These are phyloP conservation scores for Drosophila nr. medialis DNA, from an alignment of 2,888 invertebrate species.

Conservation along the genomic window DNA sequence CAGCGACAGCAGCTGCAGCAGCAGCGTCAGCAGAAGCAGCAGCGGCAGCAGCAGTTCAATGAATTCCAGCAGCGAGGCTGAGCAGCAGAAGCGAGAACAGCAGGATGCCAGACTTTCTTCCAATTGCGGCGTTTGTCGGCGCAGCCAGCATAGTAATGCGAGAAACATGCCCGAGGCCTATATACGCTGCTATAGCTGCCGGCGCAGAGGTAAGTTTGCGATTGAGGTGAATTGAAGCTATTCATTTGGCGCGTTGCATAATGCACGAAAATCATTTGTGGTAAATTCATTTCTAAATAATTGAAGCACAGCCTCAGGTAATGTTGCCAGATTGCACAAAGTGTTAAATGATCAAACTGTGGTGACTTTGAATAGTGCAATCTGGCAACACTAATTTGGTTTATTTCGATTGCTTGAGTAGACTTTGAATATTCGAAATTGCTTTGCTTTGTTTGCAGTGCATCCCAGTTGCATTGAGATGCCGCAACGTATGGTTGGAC, in stretches of 20 bases:
- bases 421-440: neutral
- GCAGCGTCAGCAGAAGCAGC: constrained; percentile 49
- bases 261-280: neutral
- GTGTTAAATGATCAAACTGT: neutral
- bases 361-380: neutral
- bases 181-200: constrained; percentile 87
- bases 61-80: constrained; percentile 68
- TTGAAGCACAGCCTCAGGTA: neutral
- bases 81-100: constrained; percentile 51
- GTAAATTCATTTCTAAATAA: neutral
- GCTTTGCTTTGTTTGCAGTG: constrained; percentile 85
- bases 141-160: constrained; percentile 87
- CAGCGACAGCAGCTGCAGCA: constrained; percentile 54
- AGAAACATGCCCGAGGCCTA: constrained; percentile 87
- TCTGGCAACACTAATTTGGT: neutral
- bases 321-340: neutral
- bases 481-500: constrained; percentile 91
- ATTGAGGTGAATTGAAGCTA: neutral
- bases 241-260: too few species aligned
- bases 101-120: constrained; percentile 55
- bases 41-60: constrained; percentile 39
- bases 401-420: neutral
- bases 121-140: constrained; percentile 87
- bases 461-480: constrained; percentile 96
- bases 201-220: constrained; percentile 85